phyloP scores from a whole-genome alignment of 2,113 vertebrate species.

The Oxyura jamaicensis region DNA sequence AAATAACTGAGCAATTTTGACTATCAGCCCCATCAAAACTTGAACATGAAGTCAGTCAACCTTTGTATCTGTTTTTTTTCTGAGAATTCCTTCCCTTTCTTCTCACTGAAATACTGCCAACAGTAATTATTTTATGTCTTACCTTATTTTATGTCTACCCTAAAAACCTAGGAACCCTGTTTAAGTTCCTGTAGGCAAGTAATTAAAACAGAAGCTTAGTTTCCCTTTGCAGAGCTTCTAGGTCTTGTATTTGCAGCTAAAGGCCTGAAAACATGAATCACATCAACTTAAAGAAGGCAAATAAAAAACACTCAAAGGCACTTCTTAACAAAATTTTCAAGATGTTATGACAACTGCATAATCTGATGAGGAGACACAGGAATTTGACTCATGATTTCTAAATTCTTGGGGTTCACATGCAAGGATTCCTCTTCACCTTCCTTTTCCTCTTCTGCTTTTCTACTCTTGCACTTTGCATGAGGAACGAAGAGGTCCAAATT shows the following conservation, averaged over 20 bases:
- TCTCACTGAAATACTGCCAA: background rate
- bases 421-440: background rate
- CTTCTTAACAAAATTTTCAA: background rate
- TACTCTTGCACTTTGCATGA: constrained; percentile 54
- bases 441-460: background rate
- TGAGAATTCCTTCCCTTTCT: background rate
- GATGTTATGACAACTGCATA: background rate
- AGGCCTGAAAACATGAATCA: background rate
- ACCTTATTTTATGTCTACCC: background rate
- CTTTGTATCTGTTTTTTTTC: background rate
- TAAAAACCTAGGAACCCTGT: background rate
- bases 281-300: background rate
- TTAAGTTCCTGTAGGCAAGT: background rate
- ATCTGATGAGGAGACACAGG: background rate
- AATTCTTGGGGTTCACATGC: background rate
- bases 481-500: constrained; percentile 86
- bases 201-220: background rate
- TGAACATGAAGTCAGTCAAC: background rate
- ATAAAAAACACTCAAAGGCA: background rate
- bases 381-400: background rate
- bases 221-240: background rate
- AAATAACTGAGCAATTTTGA: background rate
- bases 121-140: background rate
- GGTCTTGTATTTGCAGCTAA: background rate
- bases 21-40: background rate